These are phyloP conservation scores for Strix occidentalis DNA, from an alignment of 2,797 vertebrate species.

Conservation along the genomic window DNA sequence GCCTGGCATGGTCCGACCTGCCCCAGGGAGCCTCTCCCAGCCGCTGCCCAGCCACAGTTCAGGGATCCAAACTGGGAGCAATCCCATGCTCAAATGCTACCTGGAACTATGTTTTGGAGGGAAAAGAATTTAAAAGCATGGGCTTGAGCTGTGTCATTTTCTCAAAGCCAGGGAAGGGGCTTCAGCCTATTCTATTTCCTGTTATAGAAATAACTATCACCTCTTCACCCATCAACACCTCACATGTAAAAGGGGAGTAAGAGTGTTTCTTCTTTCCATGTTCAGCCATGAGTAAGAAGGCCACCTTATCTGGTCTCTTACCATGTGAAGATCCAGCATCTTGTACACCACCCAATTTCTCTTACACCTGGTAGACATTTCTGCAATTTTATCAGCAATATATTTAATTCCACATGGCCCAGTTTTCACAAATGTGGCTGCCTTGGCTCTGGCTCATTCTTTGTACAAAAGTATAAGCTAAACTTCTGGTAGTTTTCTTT, in stretches of 20 bases:
- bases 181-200: not conserved
- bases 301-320: not conserved
- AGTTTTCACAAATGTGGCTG: not conserved
- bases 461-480: conserved; percentile 24
- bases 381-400: not conserved
- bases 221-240: not conserved
- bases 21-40: not conserved
- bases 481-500: conserved; percentile 26
- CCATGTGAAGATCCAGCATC: not conserved
- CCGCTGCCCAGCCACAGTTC: not conserved
- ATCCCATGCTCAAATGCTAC: not conserved
- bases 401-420: not conserved
- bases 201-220: not conserved
- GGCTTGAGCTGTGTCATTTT: not conserved
- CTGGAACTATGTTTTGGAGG: not conserved
- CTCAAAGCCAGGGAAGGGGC: not conserved
- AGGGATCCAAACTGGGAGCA: not conserved
- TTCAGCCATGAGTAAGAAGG: not conserved
- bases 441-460: conserved; percentile 23
- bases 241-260: not conserved
- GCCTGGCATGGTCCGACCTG: not conserved
- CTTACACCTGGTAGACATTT: not conserved
- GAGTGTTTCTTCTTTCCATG: not conserved
- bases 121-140: not conserved
- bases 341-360: not conserved